phyloP scores from a whole-genome alignment of 2,888 invertebrate genomes.

The Ophion costatus region DNA sequence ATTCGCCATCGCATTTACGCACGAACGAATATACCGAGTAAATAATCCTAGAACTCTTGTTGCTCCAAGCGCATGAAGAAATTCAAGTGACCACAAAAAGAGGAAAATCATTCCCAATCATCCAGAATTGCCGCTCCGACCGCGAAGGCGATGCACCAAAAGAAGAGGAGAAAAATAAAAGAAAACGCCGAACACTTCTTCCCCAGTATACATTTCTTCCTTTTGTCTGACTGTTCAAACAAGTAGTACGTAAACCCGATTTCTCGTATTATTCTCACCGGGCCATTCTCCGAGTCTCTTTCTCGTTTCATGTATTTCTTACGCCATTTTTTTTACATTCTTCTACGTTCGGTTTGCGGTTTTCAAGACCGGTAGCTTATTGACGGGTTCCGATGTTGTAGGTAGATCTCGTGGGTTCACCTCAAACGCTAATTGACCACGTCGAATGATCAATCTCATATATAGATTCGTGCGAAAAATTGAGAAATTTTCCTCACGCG shows the following conservation, averaged over 20 bases:
- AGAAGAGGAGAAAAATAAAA: slow-evolving; percentile 7
- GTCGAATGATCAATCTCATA: too few relatives aligned
- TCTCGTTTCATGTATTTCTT: neutral
- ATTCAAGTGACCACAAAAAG: neutral
- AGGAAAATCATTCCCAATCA: slow-evolving; percentile 23
- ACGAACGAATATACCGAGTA: slow-evolving; percentile 43
- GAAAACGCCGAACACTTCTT: neutral
- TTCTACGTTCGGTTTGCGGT: slow-evolving; percentile 1
- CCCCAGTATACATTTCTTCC: neutral
- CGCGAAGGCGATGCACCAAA: neutral
- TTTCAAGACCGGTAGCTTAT: slow-evolving; percentile 33
- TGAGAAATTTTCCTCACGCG: slow-evolving; percentile 22
- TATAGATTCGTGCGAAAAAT: slow-evolving; percentile 18
- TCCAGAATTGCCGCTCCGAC: slow-evolving; percentile 27
- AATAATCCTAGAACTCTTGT: slow-evolving; percentile 34
- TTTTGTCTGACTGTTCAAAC: slow-evolving; percentile 9
- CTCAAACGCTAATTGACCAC: slow-evolving; percentile 24
- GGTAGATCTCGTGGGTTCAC: neutral
- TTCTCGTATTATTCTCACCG: slow-evolving; percentile 35
- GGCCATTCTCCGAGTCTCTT: neutral
- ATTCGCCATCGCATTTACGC: slow-evolving; percentile 42
- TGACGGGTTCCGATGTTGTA: neutral
- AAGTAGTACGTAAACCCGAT: slow-evolving; percentile 8
- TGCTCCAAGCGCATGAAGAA: neutral
- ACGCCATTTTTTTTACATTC: neutral